Evolutionary conservation across 1,140 invertebrate species (phyloP), one percentile per base, ranked within the genome.

Genomic region (Drosophila kanapiae): DNA sequence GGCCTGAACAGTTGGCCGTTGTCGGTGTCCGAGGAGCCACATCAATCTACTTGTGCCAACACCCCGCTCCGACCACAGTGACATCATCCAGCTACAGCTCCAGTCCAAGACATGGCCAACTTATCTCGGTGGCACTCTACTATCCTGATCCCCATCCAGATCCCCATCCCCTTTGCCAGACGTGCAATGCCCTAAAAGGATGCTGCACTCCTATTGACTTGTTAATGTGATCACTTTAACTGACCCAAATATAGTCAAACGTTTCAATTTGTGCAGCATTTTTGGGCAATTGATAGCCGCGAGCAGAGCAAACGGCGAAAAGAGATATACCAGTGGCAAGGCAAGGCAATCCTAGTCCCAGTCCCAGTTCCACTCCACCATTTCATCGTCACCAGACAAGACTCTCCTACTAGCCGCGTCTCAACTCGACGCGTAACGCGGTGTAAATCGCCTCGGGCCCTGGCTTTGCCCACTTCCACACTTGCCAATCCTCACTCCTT

Each of bases 161-260:
- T 14, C 14, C 40, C 63, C 63, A 40, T 35, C 40, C 77, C 78
- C 81, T 51, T 75, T 56, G 13, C 47, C 74, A 70, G 85, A 81
- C 78, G 81, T 82, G 84, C 83, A 86, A 87, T 90, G 85, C 85
- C 85, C 85, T 90, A 90, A 90, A 90, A 90, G 85, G 85, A 90
- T 69, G 49, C 75, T 90, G 85, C 78, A 90, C 85, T 90, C 82
- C 85, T 90, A 90, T 90, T 90, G 85, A 90, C 85, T 90, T 90
- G 85, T 90, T 90, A 90, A 90, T 90, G 85, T 85, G 85, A 90
- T 90, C 85, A 90, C 85, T 90, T 90, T 90, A 90, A 82, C 85
- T 90, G 85, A 90, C 85, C 85, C 85, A 90, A 90, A 90, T 90
- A 90, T 90, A 90, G 85, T 90, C 85, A 90, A 90, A 90, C 85